phyloP scores from a whole-genome alignment of 2,797 vertebrate species.

The Enteromius trimaculatus region DNA sequence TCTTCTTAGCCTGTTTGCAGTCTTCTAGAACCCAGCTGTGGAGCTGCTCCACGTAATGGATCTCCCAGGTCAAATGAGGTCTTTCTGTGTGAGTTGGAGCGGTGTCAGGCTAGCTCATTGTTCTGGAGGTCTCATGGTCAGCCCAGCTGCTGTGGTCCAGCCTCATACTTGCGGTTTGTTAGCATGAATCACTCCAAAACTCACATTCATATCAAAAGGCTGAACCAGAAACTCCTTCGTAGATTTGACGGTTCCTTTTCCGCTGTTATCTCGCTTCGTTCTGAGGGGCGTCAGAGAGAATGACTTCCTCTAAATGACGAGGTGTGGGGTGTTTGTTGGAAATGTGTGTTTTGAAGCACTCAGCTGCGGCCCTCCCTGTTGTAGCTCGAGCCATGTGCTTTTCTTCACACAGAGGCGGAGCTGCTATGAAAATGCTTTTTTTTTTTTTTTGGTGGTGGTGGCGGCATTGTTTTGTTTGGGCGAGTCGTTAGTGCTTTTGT shows the following conservation, averaged over 20 bases:
- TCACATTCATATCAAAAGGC: conserved; percentile 30
- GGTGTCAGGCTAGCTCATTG: conserved; percentile 32
- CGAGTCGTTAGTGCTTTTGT: conserved; percentile 38
- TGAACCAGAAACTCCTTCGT: neutral
- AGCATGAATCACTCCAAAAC: conserved; percentile 39
- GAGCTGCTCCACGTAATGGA: conserved; percentile 23
- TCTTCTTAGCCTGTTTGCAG: conserved; percentile 13
- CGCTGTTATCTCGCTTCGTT: conserved; percentile 2
- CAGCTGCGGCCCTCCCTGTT: neutral
- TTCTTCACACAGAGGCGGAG: conserved; percentile 13
- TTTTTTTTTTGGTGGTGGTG: neutral
- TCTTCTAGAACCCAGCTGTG: conserved; percentile 21
- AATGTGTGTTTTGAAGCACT: conserved; percentile 6
- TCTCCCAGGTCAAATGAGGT: conserved; percentile 43
- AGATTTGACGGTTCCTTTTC: neutral
- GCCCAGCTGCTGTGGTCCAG: conserved; percentile 32
- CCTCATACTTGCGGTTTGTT: conserved; percentile 39
- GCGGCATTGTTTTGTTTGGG: conserved; percentile 37
- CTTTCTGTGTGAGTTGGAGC: conserved; percentile 39
- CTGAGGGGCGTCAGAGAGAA: conserved; percentile 15
- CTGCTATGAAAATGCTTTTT: conserved; percentile 11
- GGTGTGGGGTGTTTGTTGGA: conserved; percentile 11
- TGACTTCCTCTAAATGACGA: conserved; percentile 10
- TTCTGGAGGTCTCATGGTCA: conserved; percentile 41
- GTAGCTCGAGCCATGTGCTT: neutral